A percentile compares a stretch with the other conserved stretches of the same genome.
Evolutionary conservation across 64 coral and sea anemone species (phyloP).

Genomic region (Montipora sp.): DNA sequence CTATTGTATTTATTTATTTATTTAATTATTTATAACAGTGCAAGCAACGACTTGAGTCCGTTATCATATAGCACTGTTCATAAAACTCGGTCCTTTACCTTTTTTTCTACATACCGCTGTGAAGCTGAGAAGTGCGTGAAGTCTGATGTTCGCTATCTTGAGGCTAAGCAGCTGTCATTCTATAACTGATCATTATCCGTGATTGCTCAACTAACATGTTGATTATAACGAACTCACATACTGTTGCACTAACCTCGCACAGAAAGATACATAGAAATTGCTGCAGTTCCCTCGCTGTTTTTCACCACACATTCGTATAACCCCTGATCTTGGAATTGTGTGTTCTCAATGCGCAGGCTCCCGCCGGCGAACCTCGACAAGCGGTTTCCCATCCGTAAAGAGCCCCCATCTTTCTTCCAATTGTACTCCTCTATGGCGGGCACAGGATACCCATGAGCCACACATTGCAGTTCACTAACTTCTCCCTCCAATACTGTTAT

Average conservation of each 20-base stretch:
- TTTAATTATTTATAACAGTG: no score
- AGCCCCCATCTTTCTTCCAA: conserved; percentile 64
- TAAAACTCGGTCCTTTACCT: no score
- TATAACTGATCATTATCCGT: no score
- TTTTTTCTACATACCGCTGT: no score
- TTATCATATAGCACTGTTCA: no score
- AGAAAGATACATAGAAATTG: conserved; percentile 50
- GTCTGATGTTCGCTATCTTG: no score
- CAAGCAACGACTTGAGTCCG: no score
- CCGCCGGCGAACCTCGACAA: conserved; percentile 82
- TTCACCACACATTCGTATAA: conserved; percentile 70
- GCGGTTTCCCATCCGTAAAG: conserved; percentile 61
- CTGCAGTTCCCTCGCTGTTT: conserved; percentile 49
- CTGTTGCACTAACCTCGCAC: conserved; percentile 65
- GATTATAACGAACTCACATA: not conserved
- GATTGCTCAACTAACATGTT: not conserved
- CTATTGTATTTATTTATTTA: no score
- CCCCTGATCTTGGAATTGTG: conserved; percentile 57
- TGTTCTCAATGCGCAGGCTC: conserved; percentile 69
- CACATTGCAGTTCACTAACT: conserved; percentile 70
- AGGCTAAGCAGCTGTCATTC: no score
- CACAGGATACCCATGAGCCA: conserved; percentile 72
- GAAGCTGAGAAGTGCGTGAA: no score
- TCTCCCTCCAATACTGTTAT: conserved; percentile 57
- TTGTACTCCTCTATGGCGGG: conserved; percentile 60